Percentiles rank a stretch among this genome's conserved stretches.
phyloP scores from a whole-genome alignment of 1,140 invertebrate species.

The Parapsyche elsis region DNA sequence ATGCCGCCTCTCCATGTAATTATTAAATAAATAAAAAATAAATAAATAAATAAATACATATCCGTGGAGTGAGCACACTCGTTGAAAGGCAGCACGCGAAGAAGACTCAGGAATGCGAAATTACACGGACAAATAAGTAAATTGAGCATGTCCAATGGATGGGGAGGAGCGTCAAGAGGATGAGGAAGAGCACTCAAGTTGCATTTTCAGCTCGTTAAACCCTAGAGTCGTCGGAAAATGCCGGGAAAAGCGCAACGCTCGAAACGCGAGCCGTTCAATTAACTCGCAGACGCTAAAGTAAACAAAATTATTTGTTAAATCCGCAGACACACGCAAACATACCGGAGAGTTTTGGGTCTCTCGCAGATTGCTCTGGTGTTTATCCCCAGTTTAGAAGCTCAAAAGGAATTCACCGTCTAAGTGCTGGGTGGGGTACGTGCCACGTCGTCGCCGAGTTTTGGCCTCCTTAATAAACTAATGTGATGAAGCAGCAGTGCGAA shows the following conservation, averaged over 20 bases:
- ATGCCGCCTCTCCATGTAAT: too few relatives aligned
- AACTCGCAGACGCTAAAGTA: constrained; percentile 42
- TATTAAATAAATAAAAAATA: too few relatives aligned
- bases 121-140: constrained; percentile 33
- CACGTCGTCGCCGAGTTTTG: background rate
- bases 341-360: too few relatives aligned
- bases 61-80: background rate
- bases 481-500: constrained; percentile 9
- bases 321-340: constrained; percentile 1
- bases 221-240: background rate
- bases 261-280: constrained; percentile 43
- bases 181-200: constrained; percentile 31
- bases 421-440: too few relatives aligned
- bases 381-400: background rate
- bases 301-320: constrained; percentile 45
- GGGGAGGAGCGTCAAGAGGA: too few relatives aligned
- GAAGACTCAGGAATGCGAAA: background rate
- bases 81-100: background rate
- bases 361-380: background rate
- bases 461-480: constrained; percentile 23
- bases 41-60: too few relatives aligned
- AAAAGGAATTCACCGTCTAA: background rate
- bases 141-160: constrained; percentile 15
- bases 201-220: constrained; percentile 43
- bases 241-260: constrained; percentile 29